Percentiles rank a stretch among this genome's conserved stretches.
phyloP scores from a whole-genome alignment of 2,888 invertebrate species.

The Buathra laborator region DNA sequence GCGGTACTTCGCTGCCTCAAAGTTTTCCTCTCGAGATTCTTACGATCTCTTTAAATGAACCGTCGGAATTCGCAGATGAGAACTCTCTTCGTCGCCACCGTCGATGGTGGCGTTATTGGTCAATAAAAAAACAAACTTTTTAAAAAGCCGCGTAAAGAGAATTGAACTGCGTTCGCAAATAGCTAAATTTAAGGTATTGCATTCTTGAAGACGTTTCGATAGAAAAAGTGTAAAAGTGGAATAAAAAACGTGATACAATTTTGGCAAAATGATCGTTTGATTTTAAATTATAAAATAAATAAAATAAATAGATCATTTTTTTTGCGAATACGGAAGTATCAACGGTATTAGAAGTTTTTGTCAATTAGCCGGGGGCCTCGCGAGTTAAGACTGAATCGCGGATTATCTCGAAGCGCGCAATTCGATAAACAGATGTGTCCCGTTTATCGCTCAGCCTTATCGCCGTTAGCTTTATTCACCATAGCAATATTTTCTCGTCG shows the following conservation, averaged over 20 bases:
- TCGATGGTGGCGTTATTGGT: background rate
- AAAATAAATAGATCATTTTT: background rate
- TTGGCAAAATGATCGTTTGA: background rate
- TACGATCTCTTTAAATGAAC: background rate
- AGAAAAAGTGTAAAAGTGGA: background rate
- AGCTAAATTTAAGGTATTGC: background rate
- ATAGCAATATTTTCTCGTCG: background rate
- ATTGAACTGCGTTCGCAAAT: background rate
- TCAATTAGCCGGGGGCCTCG: background rate
- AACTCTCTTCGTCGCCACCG: background rate
- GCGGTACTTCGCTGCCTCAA: background rate
- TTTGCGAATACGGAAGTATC: background rate
- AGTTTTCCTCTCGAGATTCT: background rate
- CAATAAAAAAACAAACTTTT: background rate
- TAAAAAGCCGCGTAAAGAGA: background rate
- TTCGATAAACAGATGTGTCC: slow-evolving; percentile 36
- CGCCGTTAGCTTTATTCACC: slow-evolving; percentile 2
- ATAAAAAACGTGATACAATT: background rate
- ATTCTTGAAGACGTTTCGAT: background rate
- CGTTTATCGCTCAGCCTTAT: slow-evolving; percentile 11
- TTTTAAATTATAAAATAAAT: background rate
- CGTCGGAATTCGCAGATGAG: background rate
- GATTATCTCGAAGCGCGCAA: background rate
- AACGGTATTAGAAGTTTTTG: background rate
- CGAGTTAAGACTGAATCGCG: background rate